These are phyloP conservation scores for Seriola dumerili DNA, from an alignment of 2,113 vertebrate genomes.

Conservation along the genomic window DNA sequence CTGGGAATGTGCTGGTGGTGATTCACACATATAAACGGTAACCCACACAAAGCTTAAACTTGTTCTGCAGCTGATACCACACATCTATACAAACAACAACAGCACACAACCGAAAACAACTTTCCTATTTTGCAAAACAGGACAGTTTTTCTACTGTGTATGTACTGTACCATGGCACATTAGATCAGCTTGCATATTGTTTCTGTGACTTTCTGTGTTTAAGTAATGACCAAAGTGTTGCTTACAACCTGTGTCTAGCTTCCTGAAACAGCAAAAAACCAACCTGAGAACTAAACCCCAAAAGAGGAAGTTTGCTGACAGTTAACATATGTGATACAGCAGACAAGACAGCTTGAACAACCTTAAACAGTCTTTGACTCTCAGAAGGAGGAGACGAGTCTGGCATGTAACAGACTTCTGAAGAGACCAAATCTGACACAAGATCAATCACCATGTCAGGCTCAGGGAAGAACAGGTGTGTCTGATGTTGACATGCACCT, in stretches of 20 bases:
- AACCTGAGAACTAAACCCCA: conserved; percentile 28
- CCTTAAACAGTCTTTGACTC: not conserved
- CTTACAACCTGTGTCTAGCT: conserved; percentile 6
- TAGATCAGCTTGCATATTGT: not conserved
- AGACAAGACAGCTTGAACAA: not conserved
- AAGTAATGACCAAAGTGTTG: not conserved
- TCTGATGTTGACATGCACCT: not conserved
- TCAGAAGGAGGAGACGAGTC: not conserved
- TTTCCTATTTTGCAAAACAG: not conserved
- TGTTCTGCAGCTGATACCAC: conserved; percentile 20
- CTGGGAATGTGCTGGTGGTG: conserved; percentile 22
- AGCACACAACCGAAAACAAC: not conserved
- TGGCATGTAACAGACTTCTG: not conserved
- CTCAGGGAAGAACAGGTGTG: not conserved
- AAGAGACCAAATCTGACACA: conserved; percentile 22
- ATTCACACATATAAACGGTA: conserved; percentile 29
- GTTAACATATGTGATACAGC: not conserved
- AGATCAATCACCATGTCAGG: conserved; percentile 25
- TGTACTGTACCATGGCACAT: not conserved
- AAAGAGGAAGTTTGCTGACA: conserved; percentile 49
- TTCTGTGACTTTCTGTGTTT: not conserved
- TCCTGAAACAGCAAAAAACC: conserved; percentile 20
- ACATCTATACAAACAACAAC: not conserved
- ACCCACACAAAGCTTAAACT: conserved; percentile 15
- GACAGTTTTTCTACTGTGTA: too few relatives aligned